Conservation (phyloP, 1,140 invertebrate genomes). For the Achroia grisella region DNA sequence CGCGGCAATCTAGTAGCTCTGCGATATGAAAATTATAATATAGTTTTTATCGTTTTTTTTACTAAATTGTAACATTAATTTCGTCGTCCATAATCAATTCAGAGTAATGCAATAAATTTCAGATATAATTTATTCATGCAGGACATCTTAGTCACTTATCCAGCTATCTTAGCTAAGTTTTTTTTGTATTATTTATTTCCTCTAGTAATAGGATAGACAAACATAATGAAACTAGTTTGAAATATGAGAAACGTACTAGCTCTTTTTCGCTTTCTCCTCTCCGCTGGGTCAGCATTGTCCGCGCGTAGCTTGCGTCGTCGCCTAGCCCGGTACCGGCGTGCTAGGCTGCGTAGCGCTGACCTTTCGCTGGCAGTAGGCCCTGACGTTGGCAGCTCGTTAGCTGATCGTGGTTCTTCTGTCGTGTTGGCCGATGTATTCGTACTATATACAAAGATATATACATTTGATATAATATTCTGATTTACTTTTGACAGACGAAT, state of each 20-base stretch:
- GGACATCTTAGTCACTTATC: too few relatives aligned
- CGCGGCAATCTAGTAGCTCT: constrained; percentile 82
- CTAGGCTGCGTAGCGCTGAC: constrained; percentile 83
- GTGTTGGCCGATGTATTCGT: constrained; percentile 51
- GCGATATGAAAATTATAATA: constrained; percentile 1
- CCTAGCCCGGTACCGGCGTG: constrained; percentile 76
- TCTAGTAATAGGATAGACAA: too few relatives aligned
- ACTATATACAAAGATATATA: constrained; percentile 14
- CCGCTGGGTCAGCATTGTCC: constrained; percentile 54
- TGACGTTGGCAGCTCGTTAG: constrained; percentile 73
- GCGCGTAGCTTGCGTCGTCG: constrained; percentile 69
- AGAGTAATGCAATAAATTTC: too few relatives aligned
- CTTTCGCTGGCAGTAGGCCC: constrained; percentile 79
- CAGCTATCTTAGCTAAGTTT: too few relatives aligned
- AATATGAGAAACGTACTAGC: constrained; percentile 53
- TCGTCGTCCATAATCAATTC: too few relatives aligned
- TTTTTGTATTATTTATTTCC: too few relatives aligned
- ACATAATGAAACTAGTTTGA: too few relatives aligned
- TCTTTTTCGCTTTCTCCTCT: constrained; percentile 65
- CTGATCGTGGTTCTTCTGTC: constrained; percentile 62
- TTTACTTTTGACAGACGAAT: too few relatives aligned
- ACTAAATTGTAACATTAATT: neutral
- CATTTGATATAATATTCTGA: too few relatives aligned
- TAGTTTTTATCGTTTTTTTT: neutral
- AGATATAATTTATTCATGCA: too few relatives aligned